Percentiles rank a stretch among this genome's conserved stretches.
phyloP scores from a whole-genome alignment of 64 coral and sea anemone species.

The Stylophora pistillata region DNA sequence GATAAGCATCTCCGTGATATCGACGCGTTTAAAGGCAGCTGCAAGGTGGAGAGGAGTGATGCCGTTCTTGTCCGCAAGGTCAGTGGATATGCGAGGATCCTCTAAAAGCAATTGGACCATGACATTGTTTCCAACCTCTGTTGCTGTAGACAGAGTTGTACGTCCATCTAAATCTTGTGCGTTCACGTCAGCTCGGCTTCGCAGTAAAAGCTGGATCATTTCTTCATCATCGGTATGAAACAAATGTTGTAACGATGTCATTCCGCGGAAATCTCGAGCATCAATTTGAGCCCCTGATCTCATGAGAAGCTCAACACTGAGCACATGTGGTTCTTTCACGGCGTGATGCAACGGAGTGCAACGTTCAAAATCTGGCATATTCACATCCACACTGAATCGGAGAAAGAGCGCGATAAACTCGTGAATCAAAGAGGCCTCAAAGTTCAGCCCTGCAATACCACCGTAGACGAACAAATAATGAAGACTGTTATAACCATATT shows the following conservation, averaged over 20 bases:
- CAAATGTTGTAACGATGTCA: slow-evolving; percentile 24
- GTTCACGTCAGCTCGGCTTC: neutral
- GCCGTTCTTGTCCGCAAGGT: slow-evolving; percentile 31
- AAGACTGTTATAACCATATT: slow-evolving; percentile 20
- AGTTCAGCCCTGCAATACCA: slow-evolving; percentile 18
- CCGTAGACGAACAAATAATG: slow-evolving; percentile 43
- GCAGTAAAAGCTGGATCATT: slow-evolving; percentile 4
- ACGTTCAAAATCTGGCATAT: slow-evolving; percentile 34
- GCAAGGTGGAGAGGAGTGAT: slow-evolving; percentile 37
- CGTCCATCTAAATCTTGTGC: slow-evolving; percentile 33
- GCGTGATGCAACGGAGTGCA: slow-evolving; percentile 52
- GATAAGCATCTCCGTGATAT: slow-evolving; percentile 19
- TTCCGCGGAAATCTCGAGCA: slow-evolving; percentile 19
- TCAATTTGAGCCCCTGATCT: neutral
- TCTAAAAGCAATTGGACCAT: slow-evolving; percentile 21
- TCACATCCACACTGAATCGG: slow-evolving; percentile 28
- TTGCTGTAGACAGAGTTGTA: slow-evolving; percentile 5
- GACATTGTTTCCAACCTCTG: slow-evolving; percentile 16
- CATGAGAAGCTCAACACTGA: slow-evolving; percentile 20
- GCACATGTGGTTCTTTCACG: slow-evolving; percentile 3
- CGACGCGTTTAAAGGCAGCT: slow-evolving; percentile 21
- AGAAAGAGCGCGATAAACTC: slow-evolving; percentile 12
- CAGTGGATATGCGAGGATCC: neutral
- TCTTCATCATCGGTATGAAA: slow-evolving; percentile 26
- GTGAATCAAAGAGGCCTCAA: neutral